Evolutionary conservation across 1,140 invertebrate genomes (phyloP).

Genomic region (Heliconius melpomene): DNA sequence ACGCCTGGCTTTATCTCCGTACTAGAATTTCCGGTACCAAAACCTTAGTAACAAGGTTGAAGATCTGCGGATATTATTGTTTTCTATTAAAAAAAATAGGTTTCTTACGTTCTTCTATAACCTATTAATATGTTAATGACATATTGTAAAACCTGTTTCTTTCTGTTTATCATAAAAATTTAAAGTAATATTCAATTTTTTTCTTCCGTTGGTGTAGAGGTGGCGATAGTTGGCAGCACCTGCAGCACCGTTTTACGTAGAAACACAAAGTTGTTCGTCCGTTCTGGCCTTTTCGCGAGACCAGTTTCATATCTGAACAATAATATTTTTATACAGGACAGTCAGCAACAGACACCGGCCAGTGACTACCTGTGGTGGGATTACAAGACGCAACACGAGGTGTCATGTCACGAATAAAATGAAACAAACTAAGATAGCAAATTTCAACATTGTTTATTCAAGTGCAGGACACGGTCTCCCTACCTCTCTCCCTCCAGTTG

Average conservation of each 20-base stretch:
- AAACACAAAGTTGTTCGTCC: conserved; percentile 8
- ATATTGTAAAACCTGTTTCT: too few species aligned
- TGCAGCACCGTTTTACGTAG: background rate
- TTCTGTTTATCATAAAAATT: too few species aligned
- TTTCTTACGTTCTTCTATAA: too few species aligned
- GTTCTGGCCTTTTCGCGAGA: conserved; percentile 16
- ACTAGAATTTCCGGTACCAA: too few species aligned
- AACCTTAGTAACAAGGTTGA: too few species aligned
- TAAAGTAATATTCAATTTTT: too few species aligned
- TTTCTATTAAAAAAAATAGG: background rate
- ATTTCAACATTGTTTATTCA: conserved; percentile 14
- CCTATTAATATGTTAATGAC: too few species aligned
- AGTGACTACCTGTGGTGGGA: too few species aligned
- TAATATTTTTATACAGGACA: conserved; percentile 4
- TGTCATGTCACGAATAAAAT: background rate
- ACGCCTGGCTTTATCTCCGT: too few species aligned
- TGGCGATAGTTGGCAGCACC: background rate
- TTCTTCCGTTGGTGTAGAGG: too few species aligned
- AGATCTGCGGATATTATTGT: too few species aligned
- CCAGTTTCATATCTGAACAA: conserved; percentile 16
- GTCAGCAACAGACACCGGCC: background rate
- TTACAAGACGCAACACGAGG: too few species aligned
- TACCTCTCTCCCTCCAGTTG: background rate
- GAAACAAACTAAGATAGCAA: background rate
- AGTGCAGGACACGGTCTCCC: conserved; percentile 7